These are phyloP conservation scores for Microctenopoma steveboyesi DNA, from an alignment of 2,797 vertebrate species.

Conservation along the genomic window DNA sequence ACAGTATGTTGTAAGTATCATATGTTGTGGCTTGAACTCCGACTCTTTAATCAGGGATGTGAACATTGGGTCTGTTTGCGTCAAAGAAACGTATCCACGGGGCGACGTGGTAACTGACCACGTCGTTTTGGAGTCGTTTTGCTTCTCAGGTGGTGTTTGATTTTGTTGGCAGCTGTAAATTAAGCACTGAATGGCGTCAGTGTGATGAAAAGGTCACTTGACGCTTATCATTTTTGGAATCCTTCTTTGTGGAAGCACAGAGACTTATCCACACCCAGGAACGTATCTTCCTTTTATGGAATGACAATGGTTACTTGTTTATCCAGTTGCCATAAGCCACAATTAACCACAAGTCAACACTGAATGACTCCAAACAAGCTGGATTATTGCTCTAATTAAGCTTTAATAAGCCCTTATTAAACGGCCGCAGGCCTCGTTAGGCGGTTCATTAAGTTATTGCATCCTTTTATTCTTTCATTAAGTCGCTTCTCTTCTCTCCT, in stretches of 20 bases:
- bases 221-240: constrained; percentile 37
- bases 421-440: constrained; percentile 79
- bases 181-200: neutral
- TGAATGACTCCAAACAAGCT: constrained; percentile 76
- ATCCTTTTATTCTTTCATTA: constrained; percentile 81
- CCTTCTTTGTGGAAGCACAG: neutral
- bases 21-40: constrained; percentile 1
- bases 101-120: neutral
- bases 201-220: constrained; percentile 19
- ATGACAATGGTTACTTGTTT: constrained; percentile 66
- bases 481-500: constrained; percentile 74
- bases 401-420: constrained; percentile 81
- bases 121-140: neutral
- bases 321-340: constrained; percentile 67
- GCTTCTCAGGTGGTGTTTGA: neutral
- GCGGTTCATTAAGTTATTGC: constrained; percentile 83
- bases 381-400: constrained; percentile 83
- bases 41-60: neutral
- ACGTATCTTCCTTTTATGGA: constrained; percentile 49
- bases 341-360: constrained; percentile 73
- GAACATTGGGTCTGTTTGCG: neutral
- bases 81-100: neutral
- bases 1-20: neutral
- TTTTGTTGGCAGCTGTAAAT: neutral
- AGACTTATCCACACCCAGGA: constrained; percentile 3